Percentiles rank a stretch among this genome's conserved stretches.
Evolutionary conservation across 1,140 invertebrate genomes (phyloP).

Genomic region (Maniola jurtina): DNA sequence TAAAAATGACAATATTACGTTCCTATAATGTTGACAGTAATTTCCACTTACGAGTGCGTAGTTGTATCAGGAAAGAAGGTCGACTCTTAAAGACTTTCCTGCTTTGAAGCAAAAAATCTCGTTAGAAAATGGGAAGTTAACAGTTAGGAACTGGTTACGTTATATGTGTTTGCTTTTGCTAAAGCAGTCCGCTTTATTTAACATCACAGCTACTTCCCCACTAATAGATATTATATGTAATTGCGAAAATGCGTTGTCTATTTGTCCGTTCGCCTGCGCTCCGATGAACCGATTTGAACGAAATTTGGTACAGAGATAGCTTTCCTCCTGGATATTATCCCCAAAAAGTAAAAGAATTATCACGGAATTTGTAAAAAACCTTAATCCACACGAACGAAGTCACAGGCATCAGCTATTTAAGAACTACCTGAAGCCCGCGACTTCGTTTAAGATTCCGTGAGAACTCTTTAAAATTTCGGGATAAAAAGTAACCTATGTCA

Average conservation of each 20-base stretch:
- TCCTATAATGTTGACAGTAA: conserved; percentile 27
- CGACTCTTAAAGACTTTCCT: conserved; percentile 45
- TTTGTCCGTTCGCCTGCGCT: no score
- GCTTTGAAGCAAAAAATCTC: conserved; percentile 54
- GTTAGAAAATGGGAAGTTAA: conserved; percentile 75
- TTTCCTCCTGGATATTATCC: no score
- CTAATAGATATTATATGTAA: not conserved
- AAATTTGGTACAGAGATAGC: no score
- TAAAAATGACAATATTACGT: not conserved
- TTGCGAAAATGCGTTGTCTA: not conserved
- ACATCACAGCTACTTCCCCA: not conserved
- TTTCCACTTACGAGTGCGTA: conserved; percentile 48
- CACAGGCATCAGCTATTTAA: no score
- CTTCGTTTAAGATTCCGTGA: no score
- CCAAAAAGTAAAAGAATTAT: no score
- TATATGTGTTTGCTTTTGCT: conserved; percentile 39
- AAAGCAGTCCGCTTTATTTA: conserved; percentile 44
- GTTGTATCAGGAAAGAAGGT: conserved; percentile 49
- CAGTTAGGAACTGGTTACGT: conserved; percentile 54
- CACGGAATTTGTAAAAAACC: no score
- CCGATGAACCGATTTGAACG: no score
- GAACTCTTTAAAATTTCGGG: no score
- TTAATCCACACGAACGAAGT: no score
- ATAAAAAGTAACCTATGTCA: no score
- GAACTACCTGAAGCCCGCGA: no score